Conservation (phyloP, 2,113 vertebrate genomes). For the Pygoscelis adeliae region DNA sequence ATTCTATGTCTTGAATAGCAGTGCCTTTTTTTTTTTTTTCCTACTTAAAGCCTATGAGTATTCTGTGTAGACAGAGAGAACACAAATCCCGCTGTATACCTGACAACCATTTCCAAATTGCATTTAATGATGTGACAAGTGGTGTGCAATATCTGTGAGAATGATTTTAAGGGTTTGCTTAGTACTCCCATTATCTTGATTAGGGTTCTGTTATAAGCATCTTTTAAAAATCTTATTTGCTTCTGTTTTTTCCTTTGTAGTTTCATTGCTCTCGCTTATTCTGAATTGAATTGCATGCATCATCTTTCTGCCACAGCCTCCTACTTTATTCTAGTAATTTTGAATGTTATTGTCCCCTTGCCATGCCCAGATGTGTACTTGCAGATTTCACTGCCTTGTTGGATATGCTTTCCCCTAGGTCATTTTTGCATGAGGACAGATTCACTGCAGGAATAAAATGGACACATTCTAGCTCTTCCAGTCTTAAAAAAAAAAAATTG, state of each 20-base stretch:
- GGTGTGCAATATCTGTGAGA: neutral
- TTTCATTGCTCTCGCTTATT: neutral
- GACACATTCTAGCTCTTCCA: neutral
- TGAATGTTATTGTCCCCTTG: neutral
- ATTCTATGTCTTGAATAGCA: neutral
- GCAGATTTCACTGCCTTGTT: constrained; percentile 31
- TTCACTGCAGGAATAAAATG: neutral
- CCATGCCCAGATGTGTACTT: neutral
- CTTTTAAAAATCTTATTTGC: neutral
- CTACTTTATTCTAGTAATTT: constrained; percentile 28
- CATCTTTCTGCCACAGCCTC: constrained; percentile 10
- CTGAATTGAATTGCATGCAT: neutral
- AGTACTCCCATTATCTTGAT: constrained; percentile 47
- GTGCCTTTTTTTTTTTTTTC: neutral
- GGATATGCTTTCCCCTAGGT: neutral
- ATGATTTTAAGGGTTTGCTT: constrained; percentile 31
- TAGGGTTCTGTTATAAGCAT: neutral
- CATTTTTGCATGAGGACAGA: neutral
- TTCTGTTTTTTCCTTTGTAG: constrained; percentile 12
- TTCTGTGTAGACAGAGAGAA: neutral
- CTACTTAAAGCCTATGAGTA: neutral
- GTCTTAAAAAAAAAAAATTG: neutral
- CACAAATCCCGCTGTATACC: neutral
- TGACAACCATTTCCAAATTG: constrained; percentile 29
- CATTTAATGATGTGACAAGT: constrained; percentile 36